phyloP scores from a whole-genome alignment of 2,888 invertebrate genomes.

The Adelognathus sp. region DNA sequence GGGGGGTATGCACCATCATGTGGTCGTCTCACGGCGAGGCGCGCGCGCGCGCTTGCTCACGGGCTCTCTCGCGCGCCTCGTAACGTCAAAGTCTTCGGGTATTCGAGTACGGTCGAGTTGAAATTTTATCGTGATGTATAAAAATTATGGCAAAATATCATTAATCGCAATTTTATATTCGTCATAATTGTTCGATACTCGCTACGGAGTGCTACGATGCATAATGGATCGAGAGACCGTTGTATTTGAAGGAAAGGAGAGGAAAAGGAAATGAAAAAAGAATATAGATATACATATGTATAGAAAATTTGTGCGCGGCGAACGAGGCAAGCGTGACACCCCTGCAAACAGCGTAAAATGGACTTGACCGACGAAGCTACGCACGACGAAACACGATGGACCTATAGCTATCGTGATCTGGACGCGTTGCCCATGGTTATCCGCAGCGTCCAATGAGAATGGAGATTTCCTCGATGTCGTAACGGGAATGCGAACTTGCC shows the following conservation, averaged over 20 bases:
- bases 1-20: conserved; percentile 63
- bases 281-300: too few relatives aligned
- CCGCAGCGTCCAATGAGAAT: conserved; percentile 40
- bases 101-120: conserved; percentile 2
- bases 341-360: conserved; percentile 50
- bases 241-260: background rate
- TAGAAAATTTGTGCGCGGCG: too few relatives aligned
- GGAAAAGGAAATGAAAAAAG: background rate
- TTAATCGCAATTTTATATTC: background rate
- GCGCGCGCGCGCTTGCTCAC: conserved; percentile 44
- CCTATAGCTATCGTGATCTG: conserved; percentile 25
- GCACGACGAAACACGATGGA: conserved; percentile 17
- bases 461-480: conserved; percentile 52
- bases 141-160: too few relatives aligned
- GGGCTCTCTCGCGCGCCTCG: conserved; percentile 40
- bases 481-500: conserved; percentile 17
- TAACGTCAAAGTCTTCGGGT: conserved; percentile 22
- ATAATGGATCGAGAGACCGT: background rate
- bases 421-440: conserved; percentile 41
- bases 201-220: background rate
- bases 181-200: background rate
- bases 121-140: background rate
- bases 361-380: conserved; percentile 51
- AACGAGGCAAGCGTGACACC: conserved; percentile 35
- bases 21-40: conserved; percentile 56